A percentile compares a stretch with the other conserved stretches of the same genome.
phyloP scores from a whole-genome alignment of 2,888 invertebrate species.

The Dinocampus coccinellae region DNA sequence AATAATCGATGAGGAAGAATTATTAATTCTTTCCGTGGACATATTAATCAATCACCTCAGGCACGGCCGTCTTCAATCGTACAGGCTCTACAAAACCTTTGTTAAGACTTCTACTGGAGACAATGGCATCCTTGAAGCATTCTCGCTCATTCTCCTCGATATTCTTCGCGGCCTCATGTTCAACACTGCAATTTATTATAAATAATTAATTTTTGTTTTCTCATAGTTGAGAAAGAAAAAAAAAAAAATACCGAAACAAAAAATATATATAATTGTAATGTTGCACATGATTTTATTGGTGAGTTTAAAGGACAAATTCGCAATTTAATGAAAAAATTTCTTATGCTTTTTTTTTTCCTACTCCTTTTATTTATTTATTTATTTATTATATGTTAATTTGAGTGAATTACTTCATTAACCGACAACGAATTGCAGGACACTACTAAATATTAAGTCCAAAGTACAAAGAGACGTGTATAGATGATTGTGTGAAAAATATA shows the following conservation, averaged over 20 bases:
- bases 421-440: not conserved
- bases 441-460: constrained; percentile 13
- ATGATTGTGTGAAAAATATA: not conserved
- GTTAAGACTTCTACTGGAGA: constrained; percentile 64
- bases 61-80: constrained; percentile 56
- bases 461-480: not conserved
- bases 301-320: not conserved
- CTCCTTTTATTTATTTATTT: not conserved
- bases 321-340: no score
- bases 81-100: constrained; percentile 61
- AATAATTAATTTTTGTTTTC: not conserved
- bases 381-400: constrained; percentile 7
- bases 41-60: constrained; percentile 52
- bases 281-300: not conserved
- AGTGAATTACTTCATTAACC: constrained; percentile 12
- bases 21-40: not conserved
- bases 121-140: constrained; percentile 65
- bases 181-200: constrained; percentile 58
- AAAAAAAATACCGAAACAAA: not conserved
- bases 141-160: constrained; percentile 66
- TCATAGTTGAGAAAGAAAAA: constrained; percentile 2
- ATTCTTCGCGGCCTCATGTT: constrained; percentile 65
- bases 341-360: not conserved
- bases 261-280: not conserved
- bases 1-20: not conserved